These are phyloP conservation scores for Cryptoblepharus egeriae DNA, from an alignment of 2,797 vertebrate species.

Conservation along the genomic window DNA sequence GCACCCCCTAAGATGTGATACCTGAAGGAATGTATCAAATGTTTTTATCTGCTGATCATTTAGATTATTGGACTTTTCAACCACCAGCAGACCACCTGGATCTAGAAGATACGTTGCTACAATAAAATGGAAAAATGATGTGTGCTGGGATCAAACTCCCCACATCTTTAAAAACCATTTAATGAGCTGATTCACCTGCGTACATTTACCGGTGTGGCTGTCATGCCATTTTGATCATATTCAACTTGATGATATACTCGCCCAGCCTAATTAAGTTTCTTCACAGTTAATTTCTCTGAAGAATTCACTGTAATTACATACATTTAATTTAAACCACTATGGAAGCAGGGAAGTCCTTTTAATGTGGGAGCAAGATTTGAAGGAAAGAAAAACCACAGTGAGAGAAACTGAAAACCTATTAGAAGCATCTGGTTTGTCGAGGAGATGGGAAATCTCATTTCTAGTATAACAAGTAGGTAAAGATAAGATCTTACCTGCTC, in stretches of 20 bases:
- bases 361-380: neutral
- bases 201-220: neutral
- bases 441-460: neutral
- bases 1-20: too few species aligned
- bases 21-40: too few species aligned
- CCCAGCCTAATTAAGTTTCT: slow-evolving; percentile 10
- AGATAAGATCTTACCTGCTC: slow-evolving; percentile 82
- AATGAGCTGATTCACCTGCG: neutral
- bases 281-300: neutral
- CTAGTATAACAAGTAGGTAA: slow-evolving; percentile 16
- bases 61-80: neutral
- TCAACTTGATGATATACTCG: neutral
- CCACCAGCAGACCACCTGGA: neutral
- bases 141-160: neutral
- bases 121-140: neutral
- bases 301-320: slow-evolving; percentile 19
- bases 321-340: slow-evolving; percentile 10
- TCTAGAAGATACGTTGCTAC: slow-evolving; percentile 8
- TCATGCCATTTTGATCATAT: neutral
- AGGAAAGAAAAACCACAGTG: neutral
- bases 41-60: neutral
- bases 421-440: neutral
- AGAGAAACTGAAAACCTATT: neutral
- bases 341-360: neutral
- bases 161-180: neutral